Evolutionary conservation across 1,140 invertebrate genomes (phyloP), one percentile per base, ranked within the genome.

Genomic region (Eriosoma lanigerum): DNA sequence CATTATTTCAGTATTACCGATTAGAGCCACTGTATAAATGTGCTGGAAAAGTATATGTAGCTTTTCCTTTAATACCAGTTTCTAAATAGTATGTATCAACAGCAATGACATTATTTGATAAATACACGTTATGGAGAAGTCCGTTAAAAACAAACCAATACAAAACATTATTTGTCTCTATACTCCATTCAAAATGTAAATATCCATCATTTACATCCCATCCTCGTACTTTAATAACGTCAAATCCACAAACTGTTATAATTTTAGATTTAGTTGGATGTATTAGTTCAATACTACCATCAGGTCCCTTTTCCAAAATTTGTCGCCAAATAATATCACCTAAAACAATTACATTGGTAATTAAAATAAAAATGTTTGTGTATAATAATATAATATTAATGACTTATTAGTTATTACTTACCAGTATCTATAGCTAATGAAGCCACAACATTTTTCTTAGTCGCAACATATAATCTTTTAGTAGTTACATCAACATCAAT

Each of bases 381-480:
- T n/a, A n/a, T n/a, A n/a, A n/a, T n/a, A n/a, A n/a, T n/a, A n/a
- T 80, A 72, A 70, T 50, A 32, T 58, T 32, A 38, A 3, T 50
- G 12, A 29, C 17, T 26, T n/a, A n/a, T 21, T 48, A 60, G 66
- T 70, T 64, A 15, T 46, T 64, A 84, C 48, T 85, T 86, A 90
- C 93, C 94, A 84, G 92, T 93, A 85, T 94, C 93, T 60, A 92
- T 88, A 87, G 93, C 92, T 66, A 97, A 84, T 78, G 93, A 92
- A 82, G 94, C 94, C 72, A 97, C 86, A 82, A 95, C 93, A 89
- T 96, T 95, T 86, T 94, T 91, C 83, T 95, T 91, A 0, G 94
- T 95, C n/a, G 91, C 92, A 15, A 96, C 89, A 83, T 95, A 90
- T n/a, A 95, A 88, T 84, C 91, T 91, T 86, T 92, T 93, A n/a